A percentile compares a stretch with the other conserved stretches of the same genome.
Evolutionary conservation across 2,797 vertebrate species (phyloP).

Genomic region (Falco novaeseelandiae): DNA sequence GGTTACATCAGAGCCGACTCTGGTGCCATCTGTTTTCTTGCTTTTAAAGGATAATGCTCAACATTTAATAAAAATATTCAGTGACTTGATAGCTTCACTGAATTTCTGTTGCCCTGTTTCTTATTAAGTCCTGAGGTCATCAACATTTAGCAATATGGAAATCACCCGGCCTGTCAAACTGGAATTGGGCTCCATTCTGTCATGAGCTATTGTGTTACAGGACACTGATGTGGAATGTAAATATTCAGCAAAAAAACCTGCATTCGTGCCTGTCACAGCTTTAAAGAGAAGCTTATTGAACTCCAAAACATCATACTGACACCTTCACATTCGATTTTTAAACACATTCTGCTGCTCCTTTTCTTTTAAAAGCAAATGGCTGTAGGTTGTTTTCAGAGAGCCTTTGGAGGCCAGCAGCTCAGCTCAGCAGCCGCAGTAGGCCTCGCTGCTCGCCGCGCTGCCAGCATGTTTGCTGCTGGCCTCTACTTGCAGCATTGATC

Average conservation of each 20-base stretch:
- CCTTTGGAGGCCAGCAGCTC: neutral
- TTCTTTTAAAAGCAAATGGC: neutral
- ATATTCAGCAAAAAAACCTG: neutral
- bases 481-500: neutral
- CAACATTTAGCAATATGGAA: neutral
- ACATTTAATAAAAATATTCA: neutral
- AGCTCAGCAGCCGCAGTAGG: neutral
- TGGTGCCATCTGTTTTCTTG: neutral
- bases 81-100: neutral
- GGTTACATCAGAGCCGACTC: neutral
- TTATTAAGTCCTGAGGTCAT: neutral
- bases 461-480: neutral
- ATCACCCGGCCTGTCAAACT: neutral
- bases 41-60: neutral
- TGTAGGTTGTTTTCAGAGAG: neutral
- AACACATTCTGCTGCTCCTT: neutral
- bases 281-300: neutral
- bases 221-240: neutral
- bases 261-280: neutral
- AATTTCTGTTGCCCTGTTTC: neutral
- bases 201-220: neutral
- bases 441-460: neutral
- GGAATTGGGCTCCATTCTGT: neutral
- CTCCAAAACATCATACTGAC: neutral
- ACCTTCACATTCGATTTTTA: neutral